Evolutionary conservation across 2,113 vertebrate species (phyloP).

Genomic region (Dipodomys stephensi): DNA sequence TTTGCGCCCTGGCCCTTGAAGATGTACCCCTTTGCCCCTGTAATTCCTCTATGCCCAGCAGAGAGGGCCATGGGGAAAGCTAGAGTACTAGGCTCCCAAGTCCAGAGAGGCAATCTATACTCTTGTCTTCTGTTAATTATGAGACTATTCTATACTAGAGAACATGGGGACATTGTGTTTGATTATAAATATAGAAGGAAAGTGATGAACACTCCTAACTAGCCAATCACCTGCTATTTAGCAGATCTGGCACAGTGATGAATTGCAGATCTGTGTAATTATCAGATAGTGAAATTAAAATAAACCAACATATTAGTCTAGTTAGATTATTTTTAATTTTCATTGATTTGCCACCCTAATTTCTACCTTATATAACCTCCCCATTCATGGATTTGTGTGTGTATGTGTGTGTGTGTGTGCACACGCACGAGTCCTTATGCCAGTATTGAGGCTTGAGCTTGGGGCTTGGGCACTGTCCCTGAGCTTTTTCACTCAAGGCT

Average conservation of each 20-base stretch:
- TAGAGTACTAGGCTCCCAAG: fast-evolving
- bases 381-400: not conserved
- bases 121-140: not conserved
- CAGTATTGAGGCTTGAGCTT: no score
- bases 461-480: no score
- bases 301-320: not conserved
- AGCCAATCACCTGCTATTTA: not conserved
- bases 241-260: not conserved
- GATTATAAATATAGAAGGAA: not conserved
- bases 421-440: no score
- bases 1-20: not conserved
- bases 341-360: not conserved
- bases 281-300: not conserved
- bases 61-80: not conserved
- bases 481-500: no score
- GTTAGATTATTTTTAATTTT: not conserved
- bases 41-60: not conserved
- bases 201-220: not conserved
- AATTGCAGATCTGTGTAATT: conserved; percentile 14
- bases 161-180: not conserved
- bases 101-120: not conserved
- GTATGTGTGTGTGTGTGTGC: no score
- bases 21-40: not conserved
- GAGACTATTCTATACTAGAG: not conserved
- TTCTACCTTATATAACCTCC: not conserved